Conservation (phyloP, 2,797 vertebrate species). For the Tympanoctomys barrerae region DNA sequence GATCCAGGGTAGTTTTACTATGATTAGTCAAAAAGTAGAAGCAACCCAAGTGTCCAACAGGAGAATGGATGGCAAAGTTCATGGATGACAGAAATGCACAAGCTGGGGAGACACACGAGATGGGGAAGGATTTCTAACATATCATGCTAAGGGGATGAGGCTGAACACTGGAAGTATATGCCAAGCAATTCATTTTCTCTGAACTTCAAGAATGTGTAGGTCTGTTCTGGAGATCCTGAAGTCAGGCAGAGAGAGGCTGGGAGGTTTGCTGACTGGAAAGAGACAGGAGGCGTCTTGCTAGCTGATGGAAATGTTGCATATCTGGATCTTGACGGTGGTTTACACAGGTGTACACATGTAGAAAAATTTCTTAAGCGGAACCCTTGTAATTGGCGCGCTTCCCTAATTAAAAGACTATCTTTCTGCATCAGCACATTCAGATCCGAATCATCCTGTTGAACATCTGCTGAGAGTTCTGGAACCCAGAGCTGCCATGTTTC, state of each 20-base stretch:
- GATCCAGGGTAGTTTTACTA: not conserved
- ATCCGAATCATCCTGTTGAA: not conserved
- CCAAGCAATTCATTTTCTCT: rapidly evolving
- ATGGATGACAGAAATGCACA: not conserved
- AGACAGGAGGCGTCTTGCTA: not conserved
- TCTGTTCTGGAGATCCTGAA: rapidly evolving
- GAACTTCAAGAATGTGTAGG: rapidly evolving
- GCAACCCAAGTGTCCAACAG: no score
- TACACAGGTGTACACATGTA: not conserved
- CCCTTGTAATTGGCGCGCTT: not conserved
- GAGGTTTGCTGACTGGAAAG: not conserved
- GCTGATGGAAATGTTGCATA: rapidly evolving
- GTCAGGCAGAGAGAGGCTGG: not conserved
- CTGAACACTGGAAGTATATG: rapidly evolving
- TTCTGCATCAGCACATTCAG: not conserved
- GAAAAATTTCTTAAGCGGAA: not conserved
- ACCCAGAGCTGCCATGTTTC: rapidly evolving
- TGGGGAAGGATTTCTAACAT: not conserved
- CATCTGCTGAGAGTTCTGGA: rapidly evolving
- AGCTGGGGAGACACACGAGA: rapidly evolving
- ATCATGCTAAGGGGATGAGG: not conserved
- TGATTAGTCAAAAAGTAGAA: not conserved
- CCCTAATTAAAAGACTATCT: not conserved
- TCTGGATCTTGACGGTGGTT: not conserved
- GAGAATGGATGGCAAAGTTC: not conserved